Percentiles rank a stretch among this genome's conserved stretches.
Conservation (phyloP, 1,140 invertebrate genomes). For the Neotoxoptera formosana region DNA sequence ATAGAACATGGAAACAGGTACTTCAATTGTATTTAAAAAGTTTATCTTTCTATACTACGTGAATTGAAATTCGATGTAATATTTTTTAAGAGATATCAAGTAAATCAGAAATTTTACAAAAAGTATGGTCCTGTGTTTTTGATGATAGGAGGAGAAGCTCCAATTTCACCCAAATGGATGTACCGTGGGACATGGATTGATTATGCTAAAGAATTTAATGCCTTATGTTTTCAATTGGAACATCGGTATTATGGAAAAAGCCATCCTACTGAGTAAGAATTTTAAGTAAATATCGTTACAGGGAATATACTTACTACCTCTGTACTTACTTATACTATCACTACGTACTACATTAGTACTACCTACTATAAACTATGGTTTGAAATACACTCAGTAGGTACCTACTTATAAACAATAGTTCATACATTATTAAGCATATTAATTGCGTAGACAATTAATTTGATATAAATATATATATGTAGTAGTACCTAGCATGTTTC, state of each 20-base stretch:
- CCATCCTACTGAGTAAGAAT: slow-evolving; percentile 77
- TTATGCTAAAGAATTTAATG: slow-evolving; percentile 81
- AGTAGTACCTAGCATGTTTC: background rate
- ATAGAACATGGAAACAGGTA: slow-evolving; percentile 78
- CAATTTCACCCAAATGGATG: slow-evolving; percentile 81
- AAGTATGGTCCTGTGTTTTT: slow-evolving; percentile 80
- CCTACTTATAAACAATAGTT: no score
- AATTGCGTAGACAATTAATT: background rate
- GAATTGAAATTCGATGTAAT: background rate
- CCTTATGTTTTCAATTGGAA: slow-evolving; percentile 86
- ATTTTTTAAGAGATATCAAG: slow-evolving; percentile 75
- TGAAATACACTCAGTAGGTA: no score
- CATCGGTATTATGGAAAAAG: slow-evolving; percentile 95
- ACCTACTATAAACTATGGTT: no score
- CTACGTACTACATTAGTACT: no score
- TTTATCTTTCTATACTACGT: background rate
- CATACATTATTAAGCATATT: background rate
- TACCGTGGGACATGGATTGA: slow-evolving; percentile 81
- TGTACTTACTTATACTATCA: no score
- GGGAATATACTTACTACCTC: background rate
- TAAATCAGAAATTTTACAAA: slow-evolving; percentile 77
- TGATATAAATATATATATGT: background rate
- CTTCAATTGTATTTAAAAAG: background rate
- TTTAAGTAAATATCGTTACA: background rate
- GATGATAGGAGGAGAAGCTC: slow-evolving; percentile 87